These are phyloP conservation scores for Boloria euphrosyne DNA, from an alignment of 2,888 invertebrate species.

Conservation along the genomic window DNA sequence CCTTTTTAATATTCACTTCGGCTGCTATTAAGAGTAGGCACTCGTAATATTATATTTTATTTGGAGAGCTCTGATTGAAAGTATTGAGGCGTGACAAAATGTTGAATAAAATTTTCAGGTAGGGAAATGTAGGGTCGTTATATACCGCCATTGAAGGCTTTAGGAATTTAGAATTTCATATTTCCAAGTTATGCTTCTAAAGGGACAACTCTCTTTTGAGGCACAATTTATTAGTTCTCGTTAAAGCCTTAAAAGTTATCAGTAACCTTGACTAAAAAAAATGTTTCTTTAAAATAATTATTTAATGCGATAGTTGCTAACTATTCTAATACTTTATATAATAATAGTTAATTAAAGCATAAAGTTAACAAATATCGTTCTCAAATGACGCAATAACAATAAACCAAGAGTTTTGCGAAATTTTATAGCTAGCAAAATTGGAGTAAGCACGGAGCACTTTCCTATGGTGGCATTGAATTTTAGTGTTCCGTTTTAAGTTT, in stretches of 20 bases:
- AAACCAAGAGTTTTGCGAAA: constrained; percentile 57
- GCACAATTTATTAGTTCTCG: background rate
- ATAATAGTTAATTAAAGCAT: constrained; percentile 33
- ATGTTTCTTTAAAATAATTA: background rate
- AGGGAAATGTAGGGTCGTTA: constrained; percentile 72
- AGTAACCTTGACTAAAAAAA: background rate
- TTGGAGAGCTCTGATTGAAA: constrained; percentile 64
- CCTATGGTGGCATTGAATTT: constrained; percentile 71
- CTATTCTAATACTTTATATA: constrained; percentile 17
- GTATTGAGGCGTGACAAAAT: constrained; percentile 67
- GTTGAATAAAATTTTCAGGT: constrained; percentile 77
- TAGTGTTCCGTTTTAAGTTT: constrained; percentile 37
- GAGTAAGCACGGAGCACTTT: constrained; percentile 58
- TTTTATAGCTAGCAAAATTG: constrained; percentile 56
- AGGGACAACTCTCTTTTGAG: background rate
- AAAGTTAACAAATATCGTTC: constrained; percentile 30
- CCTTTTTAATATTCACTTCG: constrained; percentile 67
- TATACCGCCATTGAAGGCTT: constrained; percentile 58
- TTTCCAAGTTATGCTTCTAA: background rate
- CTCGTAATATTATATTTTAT: constrained; percentile 61
- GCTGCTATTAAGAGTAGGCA: constrained; percentile 58
- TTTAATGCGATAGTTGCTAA: constrained; percentile 11
- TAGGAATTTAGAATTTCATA: constrained; percentile 10
- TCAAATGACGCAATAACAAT: constrained; percentile 35
- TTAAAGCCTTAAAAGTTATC: background rate